Base-by-base conservation (phyloP, 2,113 vertebrate genomes). In the Pavo muticus region DNA sequence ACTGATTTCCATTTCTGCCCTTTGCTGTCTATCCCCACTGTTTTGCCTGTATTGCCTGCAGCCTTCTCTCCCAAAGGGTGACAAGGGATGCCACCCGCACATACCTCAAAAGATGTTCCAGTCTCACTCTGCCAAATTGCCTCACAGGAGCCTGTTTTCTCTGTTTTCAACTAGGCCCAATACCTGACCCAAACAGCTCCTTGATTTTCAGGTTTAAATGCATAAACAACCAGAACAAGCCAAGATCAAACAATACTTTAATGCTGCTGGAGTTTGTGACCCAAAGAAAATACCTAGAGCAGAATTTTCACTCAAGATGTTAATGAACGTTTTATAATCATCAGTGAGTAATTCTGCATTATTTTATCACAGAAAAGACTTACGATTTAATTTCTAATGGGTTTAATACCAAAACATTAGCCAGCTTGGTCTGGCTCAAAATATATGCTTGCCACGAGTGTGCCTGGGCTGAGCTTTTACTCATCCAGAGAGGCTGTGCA, bases 151-250 rank as follows among this genome's bases (percentile, higher is more conserved):
- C 39, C 29, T 70, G 3, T 64, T 81, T 60, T 65, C 32, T 30
- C 0, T 0, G 7, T 72, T 92, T 90, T 56, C 17, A 2, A 0
- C 17, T 14, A 65, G 30, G 32, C 27, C 37, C 52, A 24, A 14
- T 40, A 12, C 23, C 70, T 79, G 71, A 73, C 45, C 54, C 30
- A 59, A 69, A 39, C 0, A 4, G 5, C 35, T 74, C n/a, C 30
- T 61, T 72, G 32, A 40, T 73, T 92, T 91, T 92, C 37, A 37
- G 10, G 2, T 83, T 83, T 56, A 64, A 86, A 19, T 29, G 6
- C 18, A 71, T 50, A 16, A 87, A 50, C 23, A 76, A 52, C 30
- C 27, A 59, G 77, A 69, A 65, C 14, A 80, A 82, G 59, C 0
- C 7, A 56, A 79, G 20, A 18, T 73, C 50, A 87, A 60, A 57